Evolutionary conservation across 2,797 vertebrate genomes (phyloP).

Genomic region (Hipposideros larvatus): DNA sequence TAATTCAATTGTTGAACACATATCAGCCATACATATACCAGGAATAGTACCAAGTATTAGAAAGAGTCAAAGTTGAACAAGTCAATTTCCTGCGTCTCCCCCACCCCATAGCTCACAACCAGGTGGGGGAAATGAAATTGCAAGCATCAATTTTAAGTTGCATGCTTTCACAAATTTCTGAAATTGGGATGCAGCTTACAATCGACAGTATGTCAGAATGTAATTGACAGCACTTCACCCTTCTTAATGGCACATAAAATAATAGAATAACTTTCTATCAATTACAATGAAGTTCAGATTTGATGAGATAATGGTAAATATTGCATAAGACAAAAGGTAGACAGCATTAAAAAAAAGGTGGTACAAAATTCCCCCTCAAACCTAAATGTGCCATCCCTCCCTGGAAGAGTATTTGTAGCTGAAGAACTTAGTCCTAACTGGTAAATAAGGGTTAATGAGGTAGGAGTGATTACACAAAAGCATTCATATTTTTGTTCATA

Average conservation of each 20-base stretch:
- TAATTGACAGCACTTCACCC: neutral
- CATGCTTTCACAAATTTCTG: slow-evolving; percentile 24
- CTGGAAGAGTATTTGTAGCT: neutral
- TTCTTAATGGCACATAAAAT: neutral
- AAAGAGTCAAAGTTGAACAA: neutral
- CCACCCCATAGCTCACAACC: neutral
- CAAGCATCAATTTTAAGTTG: neutral
- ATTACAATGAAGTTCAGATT: neutral
- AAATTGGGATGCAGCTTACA: neutral
- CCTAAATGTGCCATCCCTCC: neutral
- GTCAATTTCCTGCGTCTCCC: neutral
- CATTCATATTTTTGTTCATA: neutral
- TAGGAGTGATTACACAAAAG: neutral
- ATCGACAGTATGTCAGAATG: neutral
- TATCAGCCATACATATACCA: neutral
- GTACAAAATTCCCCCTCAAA: neutral
- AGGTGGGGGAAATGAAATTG: neutral
- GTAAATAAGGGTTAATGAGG: neutral
- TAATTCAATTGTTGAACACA: neutral
- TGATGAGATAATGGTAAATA: neutral
- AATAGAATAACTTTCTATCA: neutral
- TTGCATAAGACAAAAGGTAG: neutral
- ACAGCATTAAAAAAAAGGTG: neutral
- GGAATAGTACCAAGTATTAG: slow-evolving; percentile 9
- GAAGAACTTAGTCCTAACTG: neutral